Conservation (phyloP, 2,888 invertebrate genomes). For the Adineta ricciae region DNA sequence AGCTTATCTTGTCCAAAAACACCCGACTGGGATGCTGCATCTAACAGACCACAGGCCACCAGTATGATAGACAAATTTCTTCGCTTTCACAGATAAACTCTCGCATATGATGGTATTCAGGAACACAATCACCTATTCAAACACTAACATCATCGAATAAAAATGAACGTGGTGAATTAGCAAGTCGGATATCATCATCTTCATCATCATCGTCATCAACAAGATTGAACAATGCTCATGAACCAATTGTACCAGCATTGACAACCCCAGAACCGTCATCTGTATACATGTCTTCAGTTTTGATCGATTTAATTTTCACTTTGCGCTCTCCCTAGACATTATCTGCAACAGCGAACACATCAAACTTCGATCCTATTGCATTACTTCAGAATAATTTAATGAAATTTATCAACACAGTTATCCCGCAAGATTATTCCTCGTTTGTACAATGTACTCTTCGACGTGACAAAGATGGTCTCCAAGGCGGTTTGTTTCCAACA, state of each 20-base stretch:
- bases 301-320: too few species aligned
- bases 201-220: neutral
- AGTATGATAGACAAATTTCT: neutral
- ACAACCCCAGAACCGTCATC: neutral
- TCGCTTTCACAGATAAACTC: neutral
- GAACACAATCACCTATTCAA: neutral
- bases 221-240: neutral
- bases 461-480: constrained; percentile 92
- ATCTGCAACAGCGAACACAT: too few species aligned
- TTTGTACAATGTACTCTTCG: constrained; percentile 86
- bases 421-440: neutral
- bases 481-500: constrained; percentile 88
- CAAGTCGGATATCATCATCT: neutral
- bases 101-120: neutral
- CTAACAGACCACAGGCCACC: neutral
- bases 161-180: neutral
- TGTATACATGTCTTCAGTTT: neutral
- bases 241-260: neutral
- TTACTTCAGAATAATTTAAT: neutral
- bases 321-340: too few species aligned
- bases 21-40: neutral
- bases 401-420: neutral
- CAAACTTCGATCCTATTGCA: neutral
- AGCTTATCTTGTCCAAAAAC: too few species aligned
- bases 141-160: neutral